Evolutionary conservation across 2,113 vertebrate genomes (phyloP).

Genomic region (Vombatus ursinus): DNA sequence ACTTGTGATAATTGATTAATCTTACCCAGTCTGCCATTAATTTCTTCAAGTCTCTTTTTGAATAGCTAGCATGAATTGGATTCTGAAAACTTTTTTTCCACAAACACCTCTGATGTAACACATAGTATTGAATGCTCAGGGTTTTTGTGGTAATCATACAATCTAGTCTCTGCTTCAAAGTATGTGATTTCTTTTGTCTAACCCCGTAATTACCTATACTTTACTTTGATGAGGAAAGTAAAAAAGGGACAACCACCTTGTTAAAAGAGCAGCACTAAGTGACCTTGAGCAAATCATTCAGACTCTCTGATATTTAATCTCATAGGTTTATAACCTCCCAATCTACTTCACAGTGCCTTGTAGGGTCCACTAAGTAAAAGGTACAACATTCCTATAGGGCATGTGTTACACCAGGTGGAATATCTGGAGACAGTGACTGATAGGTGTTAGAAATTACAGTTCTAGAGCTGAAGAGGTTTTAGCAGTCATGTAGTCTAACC

Average conservation of each 20-base stretch:
- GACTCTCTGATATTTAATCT: neutral
- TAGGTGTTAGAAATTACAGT: neutral
- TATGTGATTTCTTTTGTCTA: neutral
- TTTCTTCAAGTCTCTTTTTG: neutral
- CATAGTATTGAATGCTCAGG: neutral
- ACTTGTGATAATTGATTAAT: neutral
- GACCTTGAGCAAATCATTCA: neutral
- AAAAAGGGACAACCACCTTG: neutral
- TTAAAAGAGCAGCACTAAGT: too few relatives aligned
- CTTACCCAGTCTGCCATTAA: neutral
- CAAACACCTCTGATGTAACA: neutral
- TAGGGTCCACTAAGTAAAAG: neutral
- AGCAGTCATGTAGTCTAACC: neutral
- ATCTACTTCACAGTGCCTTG: neutral
- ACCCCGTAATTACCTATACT: neutral
- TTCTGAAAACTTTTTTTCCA: neutral
- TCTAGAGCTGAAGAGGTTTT: constrained; percentile 1
- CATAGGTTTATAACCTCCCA: neutral
- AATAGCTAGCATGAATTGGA: neutral
- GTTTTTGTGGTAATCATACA: neutral
- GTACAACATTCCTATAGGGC: neutral
- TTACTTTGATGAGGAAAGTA: neutral
- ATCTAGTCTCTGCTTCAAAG: neutral
- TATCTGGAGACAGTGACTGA: neutral
- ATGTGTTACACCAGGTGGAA: neutral